Percentiles rank a stretch among this genome's conserved stretches.
These are phyloP conservation scores for Teleiodes luculella DNA, from an alignment of 2,888 invertebrate species.

Conservation along the genomic window DNA sequence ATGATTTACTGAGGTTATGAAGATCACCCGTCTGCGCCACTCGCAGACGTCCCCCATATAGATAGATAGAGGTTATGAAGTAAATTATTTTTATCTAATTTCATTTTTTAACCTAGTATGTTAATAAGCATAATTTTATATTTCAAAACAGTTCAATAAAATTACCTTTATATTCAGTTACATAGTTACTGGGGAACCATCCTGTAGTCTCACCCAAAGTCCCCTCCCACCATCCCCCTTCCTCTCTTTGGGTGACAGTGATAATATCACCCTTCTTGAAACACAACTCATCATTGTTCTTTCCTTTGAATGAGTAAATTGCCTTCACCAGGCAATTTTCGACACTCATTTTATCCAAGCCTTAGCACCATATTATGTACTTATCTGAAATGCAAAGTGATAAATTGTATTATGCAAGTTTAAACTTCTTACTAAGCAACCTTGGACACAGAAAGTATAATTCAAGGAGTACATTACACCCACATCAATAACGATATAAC, in stretches of 20 bases:
- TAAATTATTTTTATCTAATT: no score
- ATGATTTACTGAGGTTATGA: constrained; percentile 20
- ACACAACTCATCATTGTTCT: constrained; percentile 98
- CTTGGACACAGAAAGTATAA: constrained; percentile 3
- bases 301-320: constrained; percentile 95
- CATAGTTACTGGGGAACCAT: constrained; percentile 99
- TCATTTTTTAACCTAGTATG: no score
- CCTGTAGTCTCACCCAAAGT: constrained; percentile 96
- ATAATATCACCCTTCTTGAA: constrained; percentile 98
- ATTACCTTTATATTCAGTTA: constrained; percentile 89
- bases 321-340: constrained; percentile 90
- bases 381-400: constrained; percentile 17
- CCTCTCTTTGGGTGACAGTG: constrained; percentile 95
- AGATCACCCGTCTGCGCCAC: no score
- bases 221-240: constrained; percentile 99
- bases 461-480: constrained; percentile 12
- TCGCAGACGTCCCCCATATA: no score
- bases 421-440: not conserved
- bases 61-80: no score
- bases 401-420: not conserved
- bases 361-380: constrained; percentile 52
- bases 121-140: no score
- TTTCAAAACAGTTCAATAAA: constrained; percentile 17
- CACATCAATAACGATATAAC: not conserved
- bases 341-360: constrained; percentile 70